Base-by-base conservation (phyloP, 2,113 vertebrate genomes). In the Pelmatolapia mariae region DNA sequence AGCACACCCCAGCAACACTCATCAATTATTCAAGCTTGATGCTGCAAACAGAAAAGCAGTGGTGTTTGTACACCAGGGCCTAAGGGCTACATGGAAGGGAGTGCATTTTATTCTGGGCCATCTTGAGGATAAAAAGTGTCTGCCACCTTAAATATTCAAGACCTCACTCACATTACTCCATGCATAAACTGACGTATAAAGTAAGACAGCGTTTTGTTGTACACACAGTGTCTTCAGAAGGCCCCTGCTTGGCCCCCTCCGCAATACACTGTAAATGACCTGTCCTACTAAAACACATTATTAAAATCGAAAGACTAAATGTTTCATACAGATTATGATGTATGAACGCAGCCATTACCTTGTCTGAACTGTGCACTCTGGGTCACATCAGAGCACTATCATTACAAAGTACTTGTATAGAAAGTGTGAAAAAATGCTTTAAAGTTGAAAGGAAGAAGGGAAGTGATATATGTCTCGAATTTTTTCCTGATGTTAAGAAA, bases 1-100 rank as follows among this genome's bases (percentile, higher is more conserved):
- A 85, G 47, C 52, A 82, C 26, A 59, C 61, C 10, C 66, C 43
- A 80, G 68, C 52, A 53, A 79, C 38, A 68, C 56, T 50, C 50
- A 33, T 92, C 43, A 87, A 92, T 92, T 79, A 91, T 94, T 92
- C 56, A 94, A 38, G 86, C 40, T 50, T 6, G 66, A 82, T 73
- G 83, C 91, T 83, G 79, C 61, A 88, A 68, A 81, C 83, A 71
- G 87, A 84, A 31, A 56, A 87, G 83, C 53, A 18, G 45, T 33
- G 66, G 61, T 86, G 84, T 63, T 83, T 33, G 2, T 52, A 73
- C 43, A 12, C 40, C n/a, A 71, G 38, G 29, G 52, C 81, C 83
- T 22, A 15, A 61, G 88, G 87, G 56, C 88, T 47, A 56, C 80
- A 26, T 84, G 9, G 16, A 87, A 52, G 31, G 6, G 54, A 84